Percentiles rank a stretch among this genome's conserved stretches.
Conservation (phyloP, 2,797 vertebrate species). For the Synaphobranchus kaupii region DNA sequence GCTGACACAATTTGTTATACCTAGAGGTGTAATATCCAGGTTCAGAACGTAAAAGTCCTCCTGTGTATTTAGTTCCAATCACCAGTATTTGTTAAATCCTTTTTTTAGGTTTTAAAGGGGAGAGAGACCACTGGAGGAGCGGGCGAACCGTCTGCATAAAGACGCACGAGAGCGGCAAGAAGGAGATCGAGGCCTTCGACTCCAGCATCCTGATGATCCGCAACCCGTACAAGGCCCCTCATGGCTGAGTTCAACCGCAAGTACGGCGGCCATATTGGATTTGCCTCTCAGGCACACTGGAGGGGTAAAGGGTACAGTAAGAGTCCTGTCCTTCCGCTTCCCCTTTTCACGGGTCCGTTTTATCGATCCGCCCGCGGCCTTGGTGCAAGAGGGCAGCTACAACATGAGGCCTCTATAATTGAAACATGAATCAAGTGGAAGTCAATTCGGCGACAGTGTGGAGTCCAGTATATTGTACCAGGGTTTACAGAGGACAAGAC, state of each 20-base stretch:
- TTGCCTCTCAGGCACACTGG: constrained; percentile 94
- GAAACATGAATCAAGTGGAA: background rate
- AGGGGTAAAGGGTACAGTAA: constrained; percentile 88
- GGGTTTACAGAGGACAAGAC: background rate
- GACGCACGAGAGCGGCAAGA: constrained; percentile 93
- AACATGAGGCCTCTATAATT: background rate
- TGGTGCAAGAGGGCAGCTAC: background rate
- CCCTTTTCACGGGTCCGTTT: background rate
- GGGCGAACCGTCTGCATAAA: constrained; percentile 94
- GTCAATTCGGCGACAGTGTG: background rate
- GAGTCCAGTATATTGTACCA: background rate
- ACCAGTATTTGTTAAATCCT: too few species aligned
- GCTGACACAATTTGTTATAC: constrained; percentile 25
- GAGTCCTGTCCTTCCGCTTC: constrained; percentile 4
- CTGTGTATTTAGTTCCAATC: too few species aligned
- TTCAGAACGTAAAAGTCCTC: too few species aligned
- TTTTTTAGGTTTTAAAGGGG: constrained; percentile 88
- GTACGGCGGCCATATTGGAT: constrained; percentile 93
- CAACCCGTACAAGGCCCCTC: constrained; percentile 93
- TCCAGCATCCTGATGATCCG: constrained; percentile 89
- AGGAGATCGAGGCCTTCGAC: constrained; percentile 93
- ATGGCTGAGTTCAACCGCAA: constrained; percentile 99
- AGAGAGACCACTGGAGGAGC: constrained; percentile 93
- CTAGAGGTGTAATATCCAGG: too few species aligned
- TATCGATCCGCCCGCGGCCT: background rate